Evolutionary conservation across 2,113 vertebrate species (phyloP).

Genomic region (Leucopsar rothschildi): DNA sequence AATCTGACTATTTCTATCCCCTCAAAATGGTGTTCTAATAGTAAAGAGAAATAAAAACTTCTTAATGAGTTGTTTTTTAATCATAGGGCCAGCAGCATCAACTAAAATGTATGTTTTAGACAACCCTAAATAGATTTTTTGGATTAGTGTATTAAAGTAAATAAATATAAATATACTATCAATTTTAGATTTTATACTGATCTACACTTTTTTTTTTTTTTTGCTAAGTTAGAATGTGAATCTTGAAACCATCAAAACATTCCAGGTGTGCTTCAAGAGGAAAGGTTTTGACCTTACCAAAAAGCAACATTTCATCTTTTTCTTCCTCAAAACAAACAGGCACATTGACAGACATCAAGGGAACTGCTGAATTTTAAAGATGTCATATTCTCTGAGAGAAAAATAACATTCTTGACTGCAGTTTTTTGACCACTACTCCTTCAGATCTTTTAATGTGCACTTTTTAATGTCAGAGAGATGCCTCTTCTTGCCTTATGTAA

Average conservation of each 20-base stretch:
- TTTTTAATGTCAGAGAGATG: not conserved
- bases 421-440: not conserved
- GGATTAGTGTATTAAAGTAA: not conserved
- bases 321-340: not conserved
- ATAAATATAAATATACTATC: not conserved
- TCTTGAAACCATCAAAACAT: not conserved
- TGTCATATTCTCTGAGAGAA: not conserved
- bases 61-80: not conserved
- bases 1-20: not conserved
- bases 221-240: not conserved
- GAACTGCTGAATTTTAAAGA: slow-evolving; percentile 42
- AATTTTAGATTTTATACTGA: not conserved
- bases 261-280: not conserved
- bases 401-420: not conserved
- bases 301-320: slow-evolving; percentile 5
- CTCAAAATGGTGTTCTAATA: not conserved
- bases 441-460: not conserved
- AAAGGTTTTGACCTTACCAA: slow-evolving; percentile 11
- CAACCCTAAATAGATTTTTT: not conserved
- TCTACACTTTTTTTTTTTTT: not conserved
- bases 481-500: not conserved
- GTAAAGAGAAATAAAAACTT: not conserved
- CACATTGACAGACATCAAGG: slow-evolving; percentile 18
- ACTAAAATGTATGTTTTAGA: not conserved
- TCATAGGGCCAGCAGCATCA: not conserved